These are phyloP conservation scores for Plutomurus gul DNA, from an alignment of 1,140 invertebrate genomes.

Conservation along the genomic window DNA sequence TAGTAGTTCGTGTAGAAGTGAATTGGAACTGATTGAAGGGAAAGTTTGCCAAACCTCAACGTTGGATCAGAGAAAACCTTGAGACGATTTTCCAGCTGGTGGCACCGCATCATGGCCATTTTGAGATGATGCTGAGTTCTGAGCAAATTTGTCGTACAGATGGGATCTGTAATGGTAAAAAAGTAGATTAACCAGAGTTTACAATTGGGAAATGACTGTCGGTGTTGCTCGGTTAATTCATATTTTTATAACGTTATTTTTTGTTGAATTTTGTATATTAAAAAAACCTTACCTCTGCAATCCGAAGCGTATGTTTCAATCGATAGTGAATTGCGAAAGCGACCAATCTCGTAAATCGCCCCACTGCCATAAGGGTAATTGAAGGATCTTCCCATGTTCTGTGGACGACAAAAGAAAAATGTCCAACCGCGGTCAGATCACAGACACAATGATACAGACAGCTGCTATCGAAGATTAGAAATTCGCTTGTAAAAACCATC, in stretches of 20 bases:
- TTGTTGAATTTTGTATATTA: too few species aligned
- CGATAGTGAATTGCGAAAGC: conserved; percentile 39
- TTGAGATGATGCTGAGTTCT: conserved; percentile 49
- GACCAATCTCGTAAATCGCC: conserved; percentile 26
- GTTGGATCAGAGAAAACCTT: conserved; percentile 41
- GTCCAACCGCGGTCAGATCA: not conserved
- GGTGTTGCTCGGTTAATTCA: too few species aligned
- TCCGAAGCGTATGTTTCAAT: conserved; percentile 35
- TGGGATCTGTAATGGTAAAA: too few species aligned
- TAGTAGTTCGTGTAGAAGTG: too few species aligned
- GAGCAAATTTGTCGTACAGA: conserved; percentile 46
- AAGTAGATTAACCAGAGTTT: too few species aligned
- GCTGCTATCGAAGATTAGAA: not conserved
- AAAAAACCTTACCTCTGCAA: too few species aligned
- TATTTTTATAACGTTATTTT: too few species aligned
- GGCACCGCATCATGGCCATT: conserved; percentile 39
- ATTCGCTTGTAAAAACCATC: not conserved
- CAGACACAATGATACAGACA: not conserved
- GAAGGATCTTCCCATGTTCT: conserved; percentile 51
- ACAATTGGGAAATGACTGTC: too few species aligned
- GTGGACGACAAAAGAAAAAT: conserved; percentile 25
- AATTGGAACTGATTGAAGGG: not conserved
- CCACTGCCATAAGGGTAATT: conserved; percentile 44
- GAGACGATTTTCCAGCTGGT: conserved; percentile 48
- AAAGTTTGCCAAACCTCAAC: conserved; percentile 10